Conservation (phyloP, 92 coral and sea anemone genomes). For the Epizoanthus rinbou region DNA sequence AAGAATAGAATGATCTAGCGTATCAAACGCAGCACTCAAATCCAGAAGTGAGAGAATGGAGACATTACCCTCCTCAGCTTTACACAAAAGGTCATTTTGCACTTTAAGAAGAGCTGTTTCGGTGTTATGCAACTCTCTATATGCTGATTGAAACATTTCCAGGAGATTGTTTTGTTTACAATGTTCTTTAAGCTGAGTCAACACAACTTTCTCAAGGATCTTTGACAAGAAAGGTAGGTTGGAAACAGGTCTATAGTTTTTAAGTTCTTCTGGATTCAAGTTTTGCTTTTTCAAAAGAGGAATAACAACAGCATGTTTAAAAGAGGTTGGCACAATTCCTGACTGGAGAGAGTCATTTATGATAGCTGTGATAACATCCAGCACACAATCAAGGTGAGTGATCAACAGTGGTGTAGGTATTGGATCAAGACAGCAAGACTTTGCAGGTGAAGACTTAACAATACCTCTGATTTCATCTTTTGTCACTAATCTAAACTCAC, state of each 20-base stretch:
- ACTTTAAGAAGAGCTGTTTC: too few relatives aligned
- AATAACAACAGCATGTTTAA: too few relatives aligned
- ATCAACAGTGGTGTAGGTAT: conserved; percentile 27
- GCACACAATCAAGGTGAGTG: conserved; percentile 29
- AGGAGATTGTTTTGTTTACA: too few relatives aligned
- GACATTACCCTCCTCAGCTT: too few relatives aligned
- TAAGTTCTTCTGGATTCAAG: too few relatives aligned
- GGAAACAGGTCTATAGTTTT: conserved; percentile 19
- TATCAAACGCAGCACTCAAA: conserved; percentile 15
- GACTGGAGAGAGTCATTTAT: conserved; percentile 27
- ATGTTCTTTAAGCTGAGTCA: too few relatives aligned
- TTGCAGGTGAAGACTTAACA: conserved; percentile 27
- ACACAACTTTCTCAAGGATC: background rate
- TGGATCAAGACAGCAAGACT: conserved; percentile 28
- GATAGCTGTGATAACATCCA: conserved; percentile 27
- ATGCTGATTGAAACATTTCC: too few relatives aligned
- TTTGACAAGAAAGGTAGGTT: conserved; percentile 23
- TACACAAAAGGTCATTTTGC: too few relatives aligned
- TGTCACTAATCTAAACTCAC: conserved; percentile 22
- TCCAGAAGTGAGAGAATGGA: too few relatives aligned
- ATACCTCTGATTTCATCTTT: conserved; percentile 24
- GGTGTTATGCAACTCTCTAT: too few relatives aligned
- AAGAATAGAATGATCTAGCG: too few relatives aligned
- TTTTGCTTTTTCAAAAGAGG: too few relatives aligned
- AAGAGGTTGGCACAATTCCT: conserved; percentile 21